Conservation (phyloP, 1,140 invertebrate genomes). For the Sycophila sp. region DNA sequence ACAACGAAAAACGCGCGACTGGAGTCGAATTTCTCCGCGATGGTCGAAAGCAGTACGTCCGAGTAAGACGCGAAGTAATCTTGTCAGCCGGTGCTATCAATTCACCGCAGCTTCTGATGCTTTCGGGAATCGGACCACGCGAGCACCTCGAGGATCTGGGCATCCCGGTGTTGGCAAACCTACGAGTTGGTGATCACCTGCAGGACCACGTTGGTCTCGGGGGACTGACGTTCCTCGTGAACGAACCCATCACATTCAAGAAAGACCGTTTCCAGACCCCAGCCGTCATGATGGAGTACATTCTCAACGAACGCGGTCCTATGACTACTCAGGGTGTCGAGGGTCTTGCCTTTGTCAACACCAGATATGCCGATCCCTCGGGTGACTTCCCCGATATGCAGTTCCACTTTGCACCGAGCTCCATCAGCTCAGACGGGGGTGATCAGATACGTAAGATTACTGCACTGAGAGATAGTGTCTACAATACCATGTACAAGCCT, state of each 20-base stretch:
- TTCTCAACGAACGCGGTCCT: constrained; percentile 80
- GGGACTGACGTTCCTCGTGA: constrained; percentile 82
- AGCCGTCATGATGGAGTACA: constrained; percentile 82
- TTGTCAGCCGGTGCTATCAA: constrained; percentile 84
- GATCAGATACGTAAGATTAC: constrained; percentile 80
- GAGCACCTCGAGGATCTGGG: constrained; percentile 80
- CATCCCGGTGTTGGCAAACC: constrained; percentile 78
- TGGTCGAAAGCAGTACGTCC: constrained; percentile 72
- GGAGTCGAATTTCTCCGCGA: constrained; percentile 80
- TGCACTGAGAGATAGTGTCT: constrained; percentile 81
- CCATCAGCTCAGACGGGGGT: constrained; percentile 82
- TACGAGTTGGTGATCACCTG: constrained; percentile 84
- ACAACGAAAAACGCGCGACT: constrained; percentile 75
- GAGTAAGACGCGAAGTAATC: constrained; percentile 80
- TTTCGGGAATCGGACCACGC: constrained; percentile 86
- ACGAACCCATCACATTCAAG: constrained; percentile 82
- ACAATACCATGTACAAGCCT: constrained; percentile 86
- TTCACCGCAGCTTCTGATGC: constrained; percentile 86
- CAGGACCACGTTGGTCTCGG: constrained; percentile 88
- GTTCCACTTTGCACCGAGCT: constrained; percentile 86
- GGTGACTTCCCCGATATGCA: constrained; percentile 86
- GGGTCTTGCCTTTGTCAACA: constrained; percentile 84
- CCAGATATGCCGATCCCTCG: constrained; percentile 79
- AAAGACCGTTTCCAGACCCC: constrained; percentile 81
- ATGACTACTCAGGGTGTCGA: constrained; percentile 85